Base-by-base conservation (phyloP, 1,140 invertebrate species). In the Dolichoris vasculosae region DNA sequence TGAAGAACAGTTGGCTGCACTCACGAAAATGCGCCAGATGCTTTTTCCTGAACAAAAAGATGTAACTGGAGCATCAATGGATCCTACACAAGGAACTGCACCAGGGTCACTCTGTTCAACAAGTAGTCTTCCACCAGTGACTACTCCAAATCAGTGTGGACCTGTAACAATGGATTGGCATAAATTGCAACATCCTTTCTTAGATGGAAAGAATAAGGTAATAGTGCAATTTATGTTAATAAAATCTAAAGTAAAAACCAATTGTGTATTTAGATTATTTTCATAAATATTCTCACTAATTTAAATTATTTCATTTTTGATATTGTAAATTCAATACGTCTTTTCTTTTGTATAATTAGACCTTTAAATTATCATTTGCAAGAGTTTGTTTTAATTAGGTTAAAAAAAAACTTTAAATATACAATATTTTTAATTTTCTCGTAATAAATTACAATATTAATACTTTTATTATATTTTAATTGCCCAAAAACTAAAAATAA, bases 11-110 rank as follows among this genome's bases (percentile, higher is more conserved):
- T 94, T 99, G 40, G 98, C 98, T 9, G 98, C 96, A 63, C 95
- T 99, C 85, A 95, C 97, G 79, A 98, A 98, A 94, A 97, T 99
- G 95, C 97, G 98, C 88, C 96, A 98, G 91, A 96, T 99, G 94
- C 93, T 99, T 48, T 98, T 98, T 93, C 97, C 97, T 0, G 97
- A 98, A 90, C 95, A 95, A 82, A 95, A 95, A 85, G 92, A 93
- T 43, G 92, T 93, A 71, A 87, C 91, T 51, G 64, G 51, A 81
- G 87, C 87, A 55, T 59, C 89, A 20, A 87, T 94, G 89, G 90
- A 94, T 89, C 46, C 91, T 87, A 84, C 93, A 69, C 92, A 94
- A 90, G 93, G 91, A 82, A 87, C 83, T 77, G 90, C 92, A 71
- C 82, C 76, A 63, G 92, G 89, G 51, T 87, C 90, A 30, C 89